Evolutionary conservation across 2,888 invertebrate genomes (phyloP).

Genomic region (Drosophila engyochracea): DNA sequence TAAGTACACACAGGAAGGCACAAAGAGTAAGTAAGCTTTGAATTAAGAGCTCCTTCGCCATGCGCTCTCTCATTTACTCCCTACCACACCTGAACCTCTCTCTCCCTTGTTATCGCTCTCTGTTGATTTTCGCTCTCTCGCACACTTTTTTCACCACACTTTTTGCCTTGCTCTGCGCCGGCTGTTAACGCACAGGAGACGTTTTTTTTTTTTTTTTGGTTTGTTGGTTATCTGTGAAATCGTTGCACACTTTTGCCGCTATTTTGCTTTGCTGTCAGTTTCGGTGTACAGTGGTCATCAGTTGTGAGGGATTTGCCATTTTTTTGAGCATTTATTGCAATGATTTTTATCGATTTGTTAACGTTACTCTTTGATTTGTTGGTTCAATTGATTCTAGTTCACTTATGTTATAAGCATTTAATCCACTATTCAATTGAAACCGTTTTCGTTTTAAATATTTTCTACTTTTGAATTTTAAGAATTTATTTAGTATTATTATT

Average conservation of each 20-base stretch:
- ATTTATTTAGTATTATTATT: not conserved
- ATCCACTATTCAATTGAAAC: not conserved
- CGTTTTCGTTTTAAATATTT: not conserved
- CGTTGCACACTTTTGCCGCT: slow-evolving; percentile 69
- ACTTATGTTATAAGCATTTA: not conserved
- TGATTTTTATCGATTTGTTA: not conserved
- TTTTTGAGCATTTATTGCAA: not conserved
- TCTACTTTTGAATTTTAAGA: not conserved
- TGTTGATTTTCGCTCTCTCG: slow-evolving; percentile 11
- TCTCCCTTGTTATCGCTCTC: not conserved
- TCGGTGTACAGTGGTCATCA: slow-evolving; percentile 51
- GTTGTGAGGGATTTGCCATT: not conserved
- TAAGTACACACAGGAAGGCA: not conserved
- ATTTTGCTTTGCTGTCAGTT: slow-evolving; percentile 50
- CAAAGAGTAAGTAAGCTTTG: slow-evolving; percentile 20
- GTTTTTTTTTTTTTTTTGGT: slow-evolving; percentile 19
- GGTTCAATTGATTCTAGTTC: not conserved
- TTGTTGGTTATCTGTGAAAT: slow-evolving; percentile 22
- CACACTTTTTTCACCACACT: slow-evolving; percentile 72
- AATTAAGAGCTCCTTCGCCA: slow-evolving; percentile 1
- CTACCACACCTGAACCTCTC: not conserved
- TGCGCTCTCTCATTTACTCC: not conserved
- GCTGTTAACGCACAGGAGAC: slow-evolving; percentile 55
- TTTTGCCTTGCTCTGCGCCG: slow-evolving; percentile 59
- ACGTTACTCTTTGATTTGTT: not conserved